A percentile compares a stretch with the other conserved stretches of the same genome.
Conservation (phyloP, 2,797 vertebrate genomes). For the Cheirogaleus major region DNA sequence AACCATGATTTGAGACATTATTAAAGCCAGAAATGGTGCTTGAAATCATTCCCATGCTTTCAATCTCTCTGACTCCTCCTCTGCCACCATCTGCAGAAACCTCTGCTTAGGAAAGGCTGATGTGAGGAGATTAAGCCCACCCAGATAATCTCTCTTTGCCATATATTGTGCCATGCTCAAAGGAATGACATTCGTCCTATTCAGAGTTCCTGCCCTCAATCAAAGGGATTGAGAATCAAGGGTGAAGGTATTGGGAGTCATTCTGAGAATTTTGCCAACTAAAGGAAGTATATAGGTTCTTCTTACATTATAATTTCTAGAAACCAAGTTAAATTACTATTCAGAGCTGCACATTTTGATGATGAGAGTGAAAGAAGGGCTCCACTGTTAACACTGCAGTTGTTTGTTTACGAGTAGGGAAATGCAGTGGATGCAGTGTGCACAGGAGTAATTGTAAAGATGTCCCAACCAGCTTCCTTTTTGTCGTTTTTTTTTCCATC, state of each 20-base stretch:
- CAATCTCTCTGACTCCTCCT: background rate
- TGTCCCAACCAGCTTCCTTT: background rate
- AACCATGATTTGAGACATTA: background rate
- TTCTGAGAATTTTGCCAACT: background rate
- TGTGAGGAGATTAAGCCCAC: background rate
- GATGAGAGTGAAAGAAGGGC: background rate
- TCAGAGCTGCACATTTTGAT: background rate
- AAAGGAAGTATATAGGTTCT: background rate
- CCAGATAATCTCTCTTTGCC: background rate
- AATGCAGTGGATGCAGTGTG: background rate
- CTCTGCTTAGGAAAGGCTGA: background rate
- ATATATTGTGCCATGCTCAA: background rate
- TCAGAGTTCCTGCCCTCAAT: background rate
- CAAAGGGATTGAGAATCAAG: background rate
- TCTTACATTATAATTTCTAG: background rate
- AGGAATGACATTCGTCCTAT: too few species aligned
- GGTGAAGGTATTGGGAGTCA: background rate
- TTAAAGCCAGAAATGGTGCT: background rate
- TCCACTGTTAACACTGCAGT: rapidly evolving
- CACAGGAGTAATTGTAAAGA: background rate
- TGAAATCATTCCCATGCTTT: background rate
- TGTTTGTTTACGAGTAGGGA: background rate
- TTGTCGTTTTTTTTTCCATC: background rate
- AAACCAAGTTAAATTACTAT: background rate
- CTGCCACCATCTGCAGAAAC: background rate